Evolutionary conservation across 2,888 invertebrate genomes (phyloP).

Genomic region (Polydesmus complanatus): DNA sequence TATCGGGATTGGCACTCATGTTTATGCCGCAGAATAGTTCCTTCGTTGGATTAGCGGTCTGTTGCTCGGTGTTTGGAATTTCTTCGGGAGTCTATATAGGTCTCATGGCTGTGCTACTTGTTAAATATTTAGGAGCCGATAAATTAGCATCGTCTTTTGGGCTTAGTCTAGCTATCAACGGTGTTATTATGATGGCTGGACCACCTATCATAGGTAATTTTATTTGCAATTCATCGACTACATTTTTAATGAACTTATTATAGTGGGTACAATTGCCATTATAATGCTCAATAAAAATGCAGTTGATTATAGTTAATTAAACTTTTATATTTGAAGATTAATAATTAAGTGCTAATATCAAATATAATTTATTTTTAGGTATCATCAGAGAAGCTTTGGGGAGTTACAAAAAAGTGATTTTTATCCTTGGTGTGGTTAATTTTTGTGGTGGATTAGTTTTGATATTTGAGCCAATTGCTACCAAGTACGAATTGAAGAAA

Average conservation of each 20-base stretch:
- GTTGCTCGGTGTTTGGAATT: conserved; percentile 62
- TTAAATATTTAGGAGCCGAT: conserved; percentile 70
- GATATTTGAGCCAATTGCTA: conserved; percentile 52
- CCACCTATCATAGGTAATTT: conserved; percentile 60
- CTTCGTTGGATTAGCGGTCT: conserved; percentile 40
- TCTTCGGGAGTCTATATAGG: conserved; percentile 75
- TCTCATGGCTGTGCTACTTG: conserved; percentile 74
- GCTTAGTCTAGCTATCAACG: conserved; percentile 70
- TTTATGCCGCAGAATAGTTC: conserved; percentile 47
- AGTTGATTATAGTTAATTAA: background rate
- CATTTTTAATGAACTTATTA: background rate
- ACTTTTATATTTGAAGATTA: background rate
- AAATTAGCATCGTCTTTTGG: conserved; percentile 73
- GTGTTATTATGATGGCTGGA: conserved; percentile 62
- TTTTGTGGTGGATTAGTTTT: conserved; percentile 58
- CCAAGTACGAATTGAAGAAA: conserved; percentile 10
- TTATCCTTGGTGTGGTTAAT: conserved; percentile 55
- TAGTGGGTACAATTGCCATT: too few species aligned
- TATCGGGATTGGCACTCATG: conserved; percentile 61
- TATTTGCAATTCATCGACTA: background rate
- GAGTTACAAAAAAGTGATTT: conserved; percentile 53
- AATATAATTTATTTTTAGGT: conserved; percentile 13
- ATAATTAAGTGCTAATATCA: background rate
- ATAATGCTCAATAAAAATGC: background rate
- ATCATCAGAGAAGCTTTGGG: conserved; percentile 15